These are phyloP conservation scores for Pogonophryne albipinna DNA, from an alignment of 2,797 vertebrate genomes.

Conservation along the genomic window DNA sequence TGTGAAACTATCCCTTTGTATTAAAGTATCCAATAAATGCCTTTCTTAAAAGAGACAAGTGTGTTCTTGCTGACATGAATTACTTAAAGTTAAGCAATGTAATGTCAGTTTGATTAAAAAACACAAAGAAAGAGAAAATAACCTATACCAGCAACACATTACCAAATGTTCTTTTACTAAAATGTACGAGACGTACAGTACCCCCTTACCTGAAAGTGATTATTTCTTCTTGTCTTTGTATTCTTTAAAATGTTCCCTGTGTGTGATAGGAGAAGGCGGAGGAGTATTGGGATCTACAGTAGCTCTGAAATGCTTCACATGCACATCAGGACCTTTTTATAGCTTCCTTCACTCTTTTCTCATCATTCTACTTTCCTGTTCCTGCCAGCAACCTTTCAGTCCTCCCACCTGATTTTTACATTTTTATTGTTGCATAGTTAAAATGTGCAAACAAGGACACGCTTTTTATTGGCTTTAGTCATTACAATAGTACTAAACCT, in stretches of 20 bases:
- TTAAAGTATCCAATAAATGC: background rate
- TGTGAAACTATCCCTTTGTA: slow-evolving; percentile 9
- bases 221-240: background rate
- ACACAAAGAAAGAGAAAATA: background rate
- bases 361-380: slow-evolving; percentile 32
- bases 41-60: background rate
- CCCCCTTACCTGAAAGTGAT: slow-evolving; percentile 40
- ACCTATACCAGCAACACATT: background rate
- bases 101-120: background rate
- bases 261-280: slow-evolving; percentile 24
- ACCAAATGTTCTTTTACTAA: background rate
- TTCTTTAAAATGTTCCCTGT: slow-evolving; percentile 5
- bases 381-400: slow-evolving; percentile 43
- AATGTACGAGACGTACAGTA: background rate
- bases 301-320: slow-evolving; percentile 37
- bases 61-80: background rate
- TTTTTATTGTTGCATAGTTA: slow-evolving; percentile 51
- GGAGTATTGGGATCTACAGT: slow-evolving; percentile 9
- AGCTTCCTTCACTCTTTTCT: slow-evolving; percentile 23
- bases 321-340: slow-evolving; percentile 50
- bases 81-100: slow-evolving; percentile 2
- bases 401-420: slow-evolving; percentile 25
- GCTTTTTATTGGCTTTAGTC: slow-evolving; percentile 56
- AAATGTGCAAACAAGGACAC: slow-evolving; percentile 41
- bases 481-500: slow-evolving; percentile 57